phyloP scores from a whole-genome alignment of 1,140 invertebrate species.

The Cotesia glomerata region DNA sequence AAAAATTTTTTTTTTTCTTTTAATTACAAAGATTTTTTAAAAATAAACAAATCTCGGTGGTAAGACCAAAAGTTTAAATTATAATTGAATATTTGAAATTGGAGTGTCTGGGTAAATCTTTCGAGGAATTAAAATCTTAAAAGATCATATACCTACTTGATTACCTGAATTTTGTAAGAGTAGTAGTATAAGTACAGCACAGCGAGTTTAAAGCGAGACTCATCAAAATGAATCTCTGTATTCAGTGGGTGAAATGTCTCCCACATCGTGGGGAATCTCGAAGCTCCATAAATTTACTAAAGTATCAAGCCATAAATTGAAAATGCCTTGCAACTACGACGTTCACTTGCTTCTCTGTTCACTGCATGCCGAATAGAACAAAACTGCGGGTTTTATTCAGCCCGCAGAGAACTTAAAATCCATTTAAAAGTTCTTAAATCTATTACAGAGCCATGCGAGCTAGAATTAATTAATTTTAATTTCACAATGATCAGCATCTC shows the following conservation, averaged over 20 bases:
- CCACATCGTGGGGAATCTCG: slow-evolving; percentile 22
- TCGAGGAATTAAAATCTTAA: too few species aligned
- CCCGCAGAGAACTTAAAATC: not conserved
- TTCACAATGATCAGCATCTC: too few species aligned
- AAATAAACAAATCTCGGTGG: too few species aligned
- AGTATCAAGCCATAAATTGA: slow-evolving; percentile 52
- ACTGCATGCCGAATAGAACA: not conserved
- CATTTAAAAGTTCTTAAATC: too few species aligned
- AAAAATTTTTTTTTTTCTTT: too few species aligned
- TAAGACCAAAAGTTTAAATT: too few species aligned
- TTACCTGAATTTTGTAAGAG: not conserved
- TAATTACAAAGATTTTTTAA: too few species aligned
- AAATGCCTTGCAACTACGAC: slow-evolving; percentile 38
- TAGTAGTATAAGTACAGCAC: not conserved
- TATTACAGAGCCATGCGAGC: too few species aligned
- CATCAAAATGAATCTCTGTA: slow-evolving; percentile 16
- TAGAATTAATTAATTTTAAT: too few species aligned
- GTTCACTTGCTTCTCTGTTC: slow-evolving; percentile 2
- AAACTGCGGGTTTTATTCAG: not conserved
- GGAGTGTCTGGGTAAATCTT: too few species aligned
- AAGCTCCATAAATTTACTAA: slow-evolving; percentile 44
- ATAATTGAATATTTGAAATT: too few species aligned
- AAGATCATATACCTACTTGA: too few species aligned
- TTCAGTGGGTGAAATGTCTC: slow-evolving; percentile 32
- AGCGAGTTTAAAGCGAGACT: not conserved